Evolutionary conservation across 2,888 invertebrate species (phyloP), one percentile per base, ranked within the genome.

Genomic region (Boloria selene): DNA sequence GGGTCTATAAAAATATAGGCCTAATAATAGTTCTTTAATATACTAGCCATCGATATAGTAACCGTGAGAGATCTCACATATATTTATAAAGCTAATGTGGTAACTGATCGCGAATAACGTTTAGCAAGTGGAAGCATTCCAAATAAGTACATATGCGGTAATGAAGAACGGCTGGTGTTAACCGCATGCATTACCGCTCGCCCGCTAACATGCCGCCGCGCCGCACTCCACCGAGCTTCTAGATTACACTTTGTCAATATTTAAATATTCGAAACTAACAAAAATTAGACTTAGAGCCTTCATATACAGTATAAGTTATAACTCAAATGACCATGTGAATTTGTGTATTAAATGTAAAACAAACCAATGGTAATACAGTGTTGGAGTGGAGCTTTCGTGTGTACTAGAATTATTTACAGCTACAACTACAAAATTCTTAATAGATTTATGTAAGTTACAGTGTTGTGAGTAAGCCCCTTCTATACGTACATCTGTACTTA

Each of bases 241-340:
- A 87, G 90, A 91, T 90, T 90, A 90, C 88, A 77, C 85, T 85
- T 80, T 83, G 86, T 91, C 90, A 91, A 91, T 90, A 90, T 90
- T 89, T 87, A 82, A 78, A 78, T 78, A 68, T 63, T 62, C 67
- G 74, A 71, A 71, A 74, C 70, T 76, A 72, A 70, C 56, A 50
- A 44, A 68, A 68, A 70, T 70, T 64, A 68, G 58, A 62, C 47
- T 61, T 67, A 58, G 61, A 68, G 61, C 61, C 44, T 53, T 56
- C 66, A 64, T 64, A 60, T 66, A 69, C 52, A 52, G 63, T 53
- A 61, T 69, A 66, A 69, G 53, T 67, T 53, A 61, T 69, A 66
- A 69, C 56, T 67, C 70, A 67, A 70, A 70, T 72, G 65, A 66
- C 61, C 63, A 66, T 67, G 71, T 72, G 64, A 72, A 72, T 72